Evolutionary conservation across 1,140 invertebrate species (phyloP), one percentile per base, ranked within the genome.

Genomic region (Druon quercuslanigerum): DNA sequence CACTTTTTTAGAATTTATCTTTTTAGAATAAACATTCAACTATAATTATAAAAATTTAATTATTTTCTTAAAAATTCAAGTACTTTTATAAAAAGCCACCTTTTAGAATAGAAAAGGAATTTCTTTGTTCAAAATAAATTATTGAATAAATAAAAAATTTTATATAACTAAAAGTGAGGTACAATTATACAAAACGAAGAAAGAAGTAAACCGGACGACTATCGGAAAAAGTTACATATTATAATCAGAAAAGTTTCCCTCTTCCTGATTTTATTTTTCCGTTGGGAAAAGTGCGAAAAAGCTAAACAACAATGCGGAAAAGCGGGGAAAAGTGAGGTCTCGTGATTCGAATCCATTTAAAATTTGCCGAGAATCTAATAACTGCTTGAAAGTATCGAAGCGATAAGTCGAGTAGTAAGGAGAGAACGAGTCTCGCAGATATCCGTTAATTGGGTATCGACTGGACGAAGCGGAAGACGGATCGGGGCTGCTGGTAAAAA

Each of bases 371-470:
- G 60, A 66, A 66, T 66, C 60, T 66, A 66, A 66, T 66, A 66
- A 66, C 60, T 66, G n/a, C 60, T 66, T 66, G 71, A n/a, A 19
- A 46, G 66, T 56, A 46, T 71, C 52, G 46, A 71, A 50, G 71
- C 74, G 60, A 76, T 76, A 76, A 76, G 74, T 76, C 66, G 51
- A 50, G 57, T 25, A 60, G 33, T 19, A 71, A 51, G 66, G 20
- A 51, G 73, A 40, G 46, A 76, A 76, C 9, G 71, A 25, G 40
- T n/a, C 19, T 51, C 50, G 51, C 16, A 76, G 74, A 78, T 78
- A 82, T 76, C 70, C 60, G 76, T 80, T 83, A 80, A 83, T 83
- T 80, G 73, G 77, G 73, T 79, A 80, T 80, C 78, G 76, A 76
- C 72, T 71, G 54, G 16, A 50, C 51, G 19, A 25, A 72, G 60